These are phyloP conservation scores for Epizoanthus fatuus DNA, from an alignment of 92 coral and sea anemone species.

Conservation along the genomic window DNA sequence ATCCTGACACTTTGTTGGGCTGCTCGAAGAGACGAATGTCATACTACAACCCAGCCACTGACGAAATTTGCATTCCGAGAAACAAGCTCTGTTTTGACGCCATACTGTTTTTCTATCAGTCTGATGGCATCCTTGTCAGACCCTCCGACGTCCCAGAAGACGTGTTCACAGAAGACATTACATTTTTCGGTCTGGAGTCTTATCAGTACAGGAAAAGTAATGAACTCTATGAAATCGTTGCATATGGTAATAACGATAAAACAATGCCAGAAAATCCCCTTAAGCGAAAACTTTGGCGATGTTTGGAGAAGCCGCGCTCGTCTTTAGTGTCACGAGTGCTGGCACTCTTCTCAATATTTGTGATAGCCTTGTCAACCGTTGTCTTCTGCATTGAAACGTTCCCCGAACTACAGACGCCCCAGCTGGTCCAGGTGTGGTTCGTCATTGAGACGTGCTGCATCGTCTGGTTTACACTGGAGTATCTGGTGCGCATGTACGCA, in stretches of 20 bases:
- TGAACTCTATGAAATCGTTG: slow-evolving; percentile 17
- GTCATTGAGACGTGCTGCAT: slow-evolving; percentile 78
- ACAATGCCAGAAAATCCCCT: slow-evolving; percentile 59
- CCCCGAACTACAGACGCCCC: slow-evolving; percentile 59
- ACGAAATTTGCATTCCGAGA: slow-evolving; percentile 78
- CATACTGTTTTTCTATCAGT: slow-evolving; percentile 94
- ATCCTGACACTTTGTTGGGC: slow-evolving; percentile 92
- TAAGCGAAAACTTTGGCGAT: slow-evolving; percentile 79
- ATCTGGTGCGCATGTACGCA: slow-evolving; percentile 73
- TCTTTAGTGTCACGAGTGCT: slow-evolving; percentile 71
- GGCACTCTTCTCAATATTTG: slow-evolving; percentile 81
- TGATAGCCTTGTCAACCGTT: slow-evolving; percentile 81
- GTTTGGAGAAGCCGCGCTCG: slow-evolving; percentile 90
- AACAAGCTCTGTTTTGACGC: slow-evolving; percentile 90
- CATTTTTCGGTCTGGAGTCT: slow-evolving; percentile 76
- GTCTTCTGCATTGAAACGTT: slow-evolving; percentile 89
- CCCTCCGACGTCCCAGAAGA: slow-evolving; percentile 87
- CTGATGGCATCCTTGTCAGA: slow-evolving; percentile 92
- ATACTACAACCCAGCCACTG: slow-evolving; percentile 69
- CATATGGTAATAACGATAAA: slow-evolving; percentile 37
- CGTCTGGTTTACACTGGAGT: slow-evolving; percentile 89
- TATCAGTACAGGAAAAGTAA: slow-evolving; percentile 11
- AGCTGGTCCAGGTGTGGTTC: slow-evolving; percentile 72
- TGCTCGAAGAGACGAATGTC: slow-evolving; percentile 73
- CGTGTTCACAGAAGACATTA: slow-evolving; percentile 75